phyloP scores from a whole-genome alignment of 2,797 vertebrate genomes.

The Enteromius thamalakanensis region DNA sequence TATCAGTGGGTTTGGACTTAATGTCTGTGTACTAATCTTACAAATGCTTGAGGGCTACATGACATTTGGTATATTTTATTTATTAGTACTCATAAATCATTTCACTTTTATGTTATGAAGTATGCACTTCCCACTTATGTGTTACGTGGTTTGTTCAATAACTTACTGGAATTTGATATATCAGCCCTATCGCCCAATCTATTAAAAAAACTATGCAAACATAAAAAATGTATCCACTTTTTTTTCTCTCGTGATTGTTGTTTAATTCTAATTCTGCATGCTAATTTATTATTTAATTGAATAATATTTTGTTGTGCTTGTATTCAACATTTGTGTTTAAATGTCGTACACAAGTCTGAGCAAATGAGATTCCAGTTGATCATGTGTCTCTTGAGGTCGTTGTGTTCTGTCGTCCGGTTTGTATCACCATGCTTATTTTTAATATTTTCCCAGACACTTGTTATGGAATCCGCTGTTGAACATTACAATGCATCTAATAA shows the following conservation, averaged over 20 bases:
- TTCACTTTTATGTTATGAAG: background rate
- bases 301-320: background rate
- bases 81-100: background rate
- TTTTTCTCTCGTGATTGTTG: background rate
- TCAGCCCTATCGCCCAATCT: background rate
- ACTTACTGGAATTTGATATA: background rate
- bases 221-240: background rate
- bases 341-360: background rate
- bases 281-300: background rate
- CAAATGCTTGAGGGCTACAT: background rate
- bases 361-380: background rate
- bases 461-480: background rate
- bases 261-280: background rate
- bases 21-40: background rate
- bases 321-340: too few relatives aligned
- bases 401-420: background rate
- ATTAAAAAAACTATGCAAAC: background rate
- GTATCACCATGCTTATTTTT: background rate
- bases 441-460: background rate
- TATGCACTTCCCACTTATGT: background rate
- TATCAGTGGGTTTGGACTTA: background rate
- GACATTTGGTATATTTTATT: background rate
- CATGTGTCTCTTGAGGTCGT: background rate
- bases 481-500: background rate
- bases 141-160: background rate